Evolutionary conservation across 2,797 vertebrate species (phyloP), one percentile per base, ranked within the genome.

Genomic region (Amniataba percoides): DNA sequence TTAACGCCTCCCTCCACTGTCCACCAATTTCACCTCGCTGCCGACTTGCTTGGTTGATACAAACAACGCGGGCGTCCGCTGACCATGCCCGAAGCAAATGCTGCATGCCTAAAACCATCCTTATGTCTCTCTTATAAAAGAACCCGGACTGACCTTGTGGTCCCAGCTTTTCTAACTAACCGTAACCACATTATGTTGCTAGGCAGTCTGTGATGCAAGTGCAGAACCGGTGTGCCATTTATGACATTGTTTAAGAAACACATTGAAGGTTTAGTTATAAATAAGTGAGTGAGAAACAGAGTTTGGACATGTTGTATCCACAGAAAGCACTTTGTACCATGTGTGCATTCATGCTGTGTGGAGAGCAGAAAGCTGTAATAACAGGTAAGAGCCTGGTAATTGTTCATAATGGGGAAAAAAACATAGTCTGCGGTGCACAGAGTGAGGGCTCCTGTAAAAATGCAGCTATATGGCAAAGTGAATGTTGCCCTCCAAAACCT

Each of bases 391-490:
- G 48, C 55, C 27, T 13, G 23, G 11, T n/a, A 52, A 15, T 7
- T 43, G 31, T 27, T 15, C n/a, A 2, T 25, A 39, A 56, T 19
- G 60, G 25, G 27, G 27, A 31, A 45, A 58, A 25, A 56, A 21
- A 9, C 5, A 15, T 12, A 18, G 27, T 31, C 27, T 3, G 27
- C n/a, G n/a, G n/a, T n/a, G n/a, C n/a, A 5, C 27, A 31, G 3
- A 31, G 27, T 31, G 14, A 23, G 31, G 11, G 45, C 19, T 52
- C 11, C 4, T 69, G 59, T 61, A 57, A 72, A 31, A 25, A 25
- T 64, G 65, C 15, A 71, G 77, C 53, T 36, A 16, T 78, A 74
- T 40, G 25, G 16, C 34, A 21, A 36, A 72, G 74, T 40, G 36
- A 56, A 51, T 15, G 25, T 40, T 1, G 23, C 65, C 34, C 31